Evolutionary conservation across 2,888 invertebrate species (phyloP), one percentile per base, ranked within the genome.

Genomic region (Brenthis daphne): DNA sequence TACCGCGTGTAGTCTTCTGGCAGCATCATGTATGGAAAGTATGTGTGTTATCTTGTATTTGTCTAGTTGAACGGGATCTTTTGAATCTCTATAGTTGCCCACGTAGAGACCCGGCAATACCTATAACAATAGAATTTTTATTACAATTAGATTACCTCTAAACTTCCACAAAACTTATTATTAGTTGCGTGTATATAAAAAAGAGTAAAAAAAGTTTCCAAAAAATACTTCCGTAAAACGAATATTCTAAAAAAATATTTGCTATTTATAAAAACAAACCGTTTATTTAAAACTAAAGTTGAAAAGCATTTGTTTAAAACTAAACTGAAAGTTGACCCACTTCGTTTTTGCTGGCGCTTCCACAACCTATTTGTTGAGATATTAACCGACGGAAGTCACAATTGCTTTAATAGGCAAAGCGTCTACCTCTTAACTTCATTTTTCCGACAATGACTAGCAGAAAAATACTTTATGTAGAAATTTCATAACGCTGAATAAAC

Each of bases 11-110:
- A 98, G 92, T 86, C 97, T 95, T 78, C 97, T 95, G 16, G 99
- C 98, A 74, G 98, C 97, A 92, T 99, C 98, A 93, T 99, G 98
- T 85, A 99, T 97, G 75, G 99, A 97, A 74, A 99, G 94, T 78
- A 99, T 98, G 89, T 99, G 99, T 29, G 98, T 98, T 77, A 99
- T 99, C 85, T 96, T 96, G 93, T 96, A 96, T 82, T 97, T 96
- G 79, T 96, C 96, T 78, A 99, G 93, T 90, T 99, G 98, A 76
- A 96, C 95, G 53, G 96, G 93, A 90, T 99, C 98, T 88, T 98
- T 98, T 67, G 98, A 98, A 93, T 99, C 99, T 81, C 98, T 94
- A 90, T 98, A 98, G 91, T 98, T 99, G 73, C 99, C 99, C 80
- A 99, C 96, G 91, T 98, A 99, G 68, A 99, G 95, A 75, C 99